Evolutionary conservation across 2,797 vertebrate genomes (phyloP).

Genomic region (Remorina albescens): DNA sequence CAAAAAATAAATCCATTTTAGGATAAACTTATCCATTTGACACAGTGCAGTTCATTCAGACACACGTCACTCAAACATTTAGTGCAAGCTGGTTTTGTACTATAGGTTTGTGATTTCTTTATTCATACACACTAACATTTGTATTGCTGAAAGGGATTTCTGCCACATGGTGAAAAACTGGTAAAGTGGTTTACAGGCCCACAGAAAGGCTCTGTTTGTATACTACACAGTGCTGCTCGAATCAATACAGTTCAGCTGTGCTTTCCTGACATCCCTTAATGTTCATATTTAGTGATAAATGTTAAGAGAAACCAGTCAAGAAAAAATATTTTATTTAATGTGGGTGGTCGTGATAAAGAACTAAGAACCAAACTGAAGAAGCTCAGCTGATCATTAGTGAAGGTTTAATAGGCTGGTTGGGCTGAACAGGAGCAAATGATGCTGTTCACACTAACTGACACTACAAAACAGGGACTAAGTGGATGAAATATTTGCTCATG

Average conservation of each 20-base stretch:
- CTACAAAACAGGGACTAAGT: conserved; percentile 52
- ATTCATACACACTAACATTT: not conserved
- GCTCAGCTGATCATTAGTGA: conserved; percentile 7
- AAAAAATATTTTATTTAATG: conserved; percentile 6
- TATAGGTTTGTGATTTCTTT: not conserved
- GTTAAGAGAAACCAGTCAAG: conserved; percentile 2
- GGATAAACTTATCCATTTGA: conserved; percentile 1
- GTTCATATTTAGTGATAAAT: conserved; percentile 11
- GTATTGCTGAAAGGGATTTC: not conserved
- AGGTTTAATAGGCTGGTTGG: conserved; percentile 17
- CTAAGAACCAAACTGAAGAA: conserved; percentile 5
- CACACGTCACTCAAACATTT: not conserved
- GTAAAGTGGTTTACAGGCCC: not conserved
- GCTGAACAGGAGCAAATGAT: conserved; percentile 48
- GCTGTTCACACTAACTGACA: conserved; percentile 36
- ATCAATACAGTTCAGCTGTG: not conserved
- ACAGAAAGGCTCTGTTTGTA: not conserved
- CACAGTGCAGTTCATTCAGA: conserved; percentile 1
- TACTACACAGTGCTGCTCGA: not conserved
- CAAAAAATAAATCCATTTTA: conserved; percentile 19
- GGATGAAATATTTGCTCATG: conserved; percentile 61
- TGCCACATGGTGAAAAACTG: not conserved
- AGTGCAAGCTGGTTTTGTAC: not conserved
- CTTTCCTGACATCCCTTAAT: not conserved
- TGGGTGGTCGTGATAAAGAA: conserved; percentile 15